Evolutionary conservation across 2,888 invertebrate genomes (phyloP).

Genomic region (Psylliodes chrysocephalus): DNA sequence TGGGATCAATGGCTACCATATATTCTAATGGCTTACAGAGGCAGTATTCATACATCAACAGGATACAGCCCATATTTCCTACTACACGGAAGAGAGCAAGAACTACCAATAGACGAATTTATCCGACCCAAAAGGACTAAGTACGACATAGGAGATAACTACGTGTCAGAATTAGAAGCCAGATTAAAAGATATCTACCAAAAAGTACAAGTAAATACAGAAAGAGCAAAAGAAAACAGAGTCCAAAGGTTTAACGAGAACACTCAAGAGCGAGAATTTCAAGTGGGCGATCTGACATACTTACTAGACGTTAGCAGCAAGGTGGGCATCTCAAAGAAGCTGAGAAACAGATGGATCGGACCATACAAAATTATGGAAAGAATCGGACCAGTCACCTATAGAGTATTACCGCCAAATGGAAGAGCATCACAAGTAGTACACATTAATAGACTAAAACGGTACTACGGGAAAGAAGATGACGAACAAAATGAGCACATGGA

Average conservation of each 20-base stretch:
- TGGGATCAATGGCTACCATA: conserved; percentile 53
- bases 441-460: background rate
- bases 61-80: conserved; percentile 44
- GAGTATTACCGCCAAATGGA: background rate
- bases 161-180: conserved; percentile 32
- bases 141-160: conserved; percentile 42
- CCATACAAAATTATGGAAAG: conserved; percentile 1
- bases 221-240: conserved; percentile 7
- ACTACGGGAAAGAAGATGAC: background rate
- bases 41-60: conserved; percentile 30
- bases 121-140: conserved; percentile 29
- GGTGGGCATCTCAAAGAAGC: conserved; percentile 11
- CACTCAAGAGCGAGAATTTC: background rate
- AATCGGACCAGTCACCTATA: conserved; percentile 5
- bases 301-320: conserved; percentile 1
- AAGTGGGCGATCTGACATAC: conserved; percentile 8
- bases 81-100: conserved; percentile 43
- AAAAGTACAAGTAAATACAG: background rate
- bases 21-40: conserved; percentile 47
- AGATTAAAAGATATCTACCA: conserved; percentile 19
- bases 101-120: conserved; percentile 39
- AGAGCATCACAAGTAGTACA: background rate
- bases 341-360: conserved; percentile 14
- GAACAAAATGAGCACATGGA: background rate
- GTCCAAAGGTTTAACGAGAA: conserved; percentile 4